Evolutionary conservation across 2,113 vertebrate genomes (phyloP).

Genomic region (Ammodytes dubius): DNA sequence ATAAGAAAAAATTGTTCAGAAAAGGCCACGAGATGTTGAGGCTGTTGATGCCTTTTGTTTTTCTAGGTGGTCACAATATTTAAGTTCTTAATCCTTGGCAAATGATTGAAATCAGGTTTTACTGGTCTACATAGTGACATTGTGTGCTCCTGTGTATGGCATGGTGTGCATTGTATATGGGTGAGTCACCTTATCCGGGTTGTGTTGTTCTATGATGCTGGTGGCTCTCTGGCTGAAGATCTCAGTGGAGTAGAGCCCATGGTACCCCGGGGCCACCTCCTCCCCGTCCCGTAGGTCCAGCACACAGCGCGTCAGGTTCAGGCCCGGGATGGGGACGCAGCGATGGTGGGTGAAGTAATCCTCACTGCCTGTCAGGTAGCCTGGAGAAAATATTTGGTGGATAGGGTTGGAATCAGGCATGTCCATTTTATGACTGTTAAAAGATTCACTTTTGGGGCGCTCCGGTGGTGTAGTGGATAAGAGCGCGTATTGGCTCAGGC

Average conservation of each 20-base stretch:
- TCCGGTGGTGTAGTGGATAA: too few relatives aligned
- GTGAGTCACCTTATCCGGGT: conserved; percentile 86
- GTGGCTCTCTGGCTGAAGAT: conserved; percentile 88
- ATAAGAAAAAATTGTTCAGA: background rate
- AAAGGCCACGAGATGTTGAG: too few relatives aligned
- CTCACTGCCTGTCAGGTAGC: conserved; percentile 92
- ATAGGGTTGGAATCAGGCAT: too few relatives aligned
- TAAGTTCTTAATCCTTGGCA: background rate
- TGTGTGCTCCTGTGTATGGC: background rate
- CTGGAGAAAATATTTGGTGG: conserved; percentile 74
- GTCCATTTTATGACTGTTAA: too few relatives aligned
- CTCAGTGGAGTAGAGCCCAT: conserved; percentile 90
- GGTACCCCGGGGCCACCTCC: conserved; percentile 84
- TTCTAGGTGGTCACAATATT: background rate
- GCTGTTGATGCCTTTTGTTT: background rate
- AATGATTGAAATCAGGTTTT: background rate
- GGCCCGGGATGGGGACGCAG: conserved; percentile 78
- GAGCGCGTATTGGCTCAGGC: too few relatives aligned
- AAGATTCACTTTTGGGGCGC: too few relatives aligned
- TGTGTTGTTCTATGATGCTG: conserved; percentile 88
- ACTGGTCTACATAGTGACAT: background rate
- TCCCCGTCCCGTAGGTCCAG: conserved; percentile 94
- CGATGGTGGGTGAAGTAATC: conserved; percentile 91
- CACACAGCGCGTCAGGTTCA: conserved; percentile 90
- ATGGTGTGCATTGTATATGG: background rate